phyloP scores from a whole-genome alignment of 2,797 vertebrate genomes.

The Steatocranus sp. region DNA sequence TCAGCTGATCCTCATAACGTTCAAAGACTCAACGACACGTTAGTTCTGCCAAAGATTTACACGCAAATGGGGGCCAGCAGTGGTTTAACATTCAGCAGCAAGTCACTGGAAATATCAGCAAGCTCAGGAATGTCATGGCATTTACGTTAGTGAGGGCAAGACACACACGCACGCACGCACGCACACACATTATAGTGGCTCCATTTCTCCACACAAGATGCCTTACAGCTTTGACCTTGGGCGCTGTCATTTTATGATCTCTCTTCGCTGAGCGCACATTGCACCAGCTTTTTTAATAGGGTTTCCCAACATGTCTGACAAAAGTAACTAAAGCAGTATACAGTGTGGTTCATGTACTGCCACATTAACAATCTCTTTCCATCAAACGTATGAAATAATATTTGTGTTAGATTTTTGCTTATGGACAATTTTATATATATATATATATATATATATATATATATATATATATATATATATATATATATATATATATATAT shows the following conservation, averaged over 20 bases:
- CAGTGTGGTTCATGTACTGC: neutral
- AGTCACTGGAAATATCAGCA: conserved; percentile 41
- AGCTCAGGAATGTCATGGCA: conserved; percentile 40
- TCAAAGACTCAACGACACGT: neutral
- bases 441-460: neutral
- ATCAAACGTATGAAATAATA: conserved; percentile 2
- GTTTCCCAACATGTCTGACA: conserved; percentile 24
- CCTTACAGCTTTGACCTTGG: conserved; percentile 44
- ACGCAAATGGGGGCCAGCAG: conserved; percentile 34
- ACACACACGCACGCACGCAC: neutral
- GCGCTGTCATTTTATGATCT: neutral
- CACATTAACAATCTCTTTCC: neutral
- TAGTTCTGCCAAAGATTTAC: conserved; percentile 19
- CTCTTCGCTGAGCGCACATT: conserved; percentile 19
- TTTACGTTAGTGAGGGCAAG: conserved; percentile 45
- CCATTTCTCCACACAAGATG: conserved; percentile 37
- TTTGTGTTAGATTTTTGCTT: neutral
- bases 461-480: neutral
- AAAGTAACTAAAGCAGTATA: neutral
- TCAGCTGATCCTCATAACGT: neutral
- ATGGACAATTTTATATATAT: neutral
- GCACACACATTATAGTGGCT: conserved; percentile 13
- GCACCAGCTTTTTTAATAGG: conserved; percentile 31
- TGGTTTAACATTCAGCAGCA: conserved; percentile 33
- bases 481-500: no score